Evolutionary conservation across 2,113 vertebrate species (phyloP).

Genomic region (Paradoxurus hermaphroditus): DNA sequence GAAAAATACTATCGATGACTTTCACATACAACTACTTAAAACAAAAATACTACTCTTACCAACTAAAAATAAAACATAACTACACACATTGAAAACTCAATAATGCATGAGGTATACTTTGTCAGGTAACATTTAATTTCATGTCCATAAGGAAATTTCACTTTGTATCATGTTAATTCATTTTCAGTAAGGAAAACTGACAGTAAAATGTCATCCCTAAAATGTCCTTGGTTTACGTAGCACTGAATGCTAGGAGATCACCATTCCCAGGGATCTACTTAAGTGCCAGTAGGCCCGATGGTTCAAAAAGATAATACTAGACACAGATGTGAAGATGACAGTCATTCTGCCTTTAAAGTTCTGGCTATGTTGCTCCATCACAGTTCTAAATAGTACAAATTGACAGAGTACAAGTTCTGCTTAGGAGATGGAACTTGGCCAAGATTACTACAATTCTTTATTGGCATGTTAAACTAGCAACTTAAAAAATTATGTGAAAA

Average conservation of each 20-base stretch:
- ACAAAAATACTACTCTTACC: not conserved
- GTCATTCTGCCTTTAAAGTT: not conserved
- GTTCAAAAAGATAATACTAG: not conserved
- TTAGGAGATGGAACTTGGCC: not conserved
- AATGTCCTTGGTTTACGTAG: not conserved
- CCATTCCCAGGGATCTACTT: not conserved
- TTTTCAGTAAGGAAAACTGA: not conserved
- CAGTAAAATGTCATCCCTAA: not conserved
- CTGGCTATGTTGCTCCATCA: not conserved
- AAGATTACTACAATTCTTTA: not conserved
- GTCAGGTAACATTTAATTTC: not conserved
- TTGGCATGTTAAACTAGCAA: not conserved
- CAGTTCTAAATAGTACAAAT: not conserved
- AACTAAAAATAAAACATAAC: constrained; percentile 4
- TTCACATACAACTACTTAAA: not conserved
- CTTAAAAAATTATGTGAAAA: not conserved
- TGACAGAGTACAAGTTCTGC: not conserved
- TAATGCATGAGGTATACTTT: not conserved
- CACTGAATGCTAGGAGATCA: not conserved
- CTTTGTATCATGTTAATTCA: not conserved
- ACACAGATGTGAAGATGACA: not conserved
- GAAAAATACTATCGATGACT: not conserved
- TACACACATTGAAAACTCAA: not conserved
- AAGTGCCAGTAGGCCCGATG: not conserved
- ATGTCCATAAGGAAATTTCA: not conserved